These are phyloP conservation scores for Dipus sagitta DNA, from an alignment of 2,797 vertebrate species.

Conservation along the genomic window DNA sequence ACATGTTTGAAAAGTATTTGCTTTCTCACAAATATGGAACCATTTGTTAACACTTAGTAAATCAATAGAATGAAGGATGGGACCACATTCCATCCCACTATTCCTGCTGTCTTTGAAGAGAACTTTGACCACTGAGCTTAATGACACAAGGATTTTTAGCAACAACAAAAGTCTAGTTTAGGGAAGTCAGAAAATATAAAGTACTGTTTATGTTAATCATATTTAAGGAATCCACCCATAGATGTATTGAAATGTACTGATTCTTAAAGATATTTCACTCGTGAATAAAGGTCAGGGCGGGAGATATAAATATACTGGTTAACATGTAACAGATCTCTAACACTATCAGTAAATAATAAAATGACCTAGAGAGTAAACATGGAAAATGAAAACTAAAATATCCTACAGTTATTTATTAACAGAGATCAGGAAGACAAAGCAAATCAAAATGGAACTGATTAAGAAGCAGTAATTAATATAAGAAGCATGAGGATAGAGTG, in stretches of 20 bases:
- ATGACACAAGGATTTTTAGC: not conserved
- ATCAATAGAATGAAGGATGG: conserved; percentile 17
- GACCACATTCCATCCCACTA: not conserved
- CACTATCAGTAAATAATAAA: not conserved
- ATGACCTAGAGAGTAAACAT: not conserved
- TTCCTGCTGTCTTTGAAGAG: not conserved
- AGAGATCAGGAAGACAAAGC: not conserved
- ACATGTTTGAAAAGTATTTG: conserved; percentile 29
- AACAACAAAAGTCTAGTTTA: not conserved
- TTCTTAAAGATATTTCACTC: not conserved
- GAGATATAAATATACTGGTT: not conserved
- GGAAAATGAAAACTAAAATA: not conserved
- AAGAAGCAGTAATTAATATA: not conserved
- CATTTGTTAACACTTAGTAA: conserved; percentile 13
- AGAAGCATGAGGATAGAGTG: not conserved
- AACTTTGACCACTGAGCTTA: not conserved
- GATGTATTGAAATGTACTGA: not conserved
- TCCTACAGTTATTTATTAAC: not conserved
- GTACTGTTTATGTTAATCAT: not conserved
- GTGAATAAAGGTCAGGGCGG: not conserved
- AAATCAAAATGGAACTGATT: not conserved
- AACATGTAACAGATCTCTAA: not conserved
- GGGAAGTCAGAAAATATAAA: not conserved
- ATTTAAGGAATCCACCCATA: not conserved
- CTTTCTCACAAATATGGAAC: conserved; percentile 63